Percentiles rank a stretch among this genome's conserved stretches.
phyloP scores from a whole-genome alignment of 2,797 vertebrate species.

The Petrocephalus schoutedeni region DNA sequence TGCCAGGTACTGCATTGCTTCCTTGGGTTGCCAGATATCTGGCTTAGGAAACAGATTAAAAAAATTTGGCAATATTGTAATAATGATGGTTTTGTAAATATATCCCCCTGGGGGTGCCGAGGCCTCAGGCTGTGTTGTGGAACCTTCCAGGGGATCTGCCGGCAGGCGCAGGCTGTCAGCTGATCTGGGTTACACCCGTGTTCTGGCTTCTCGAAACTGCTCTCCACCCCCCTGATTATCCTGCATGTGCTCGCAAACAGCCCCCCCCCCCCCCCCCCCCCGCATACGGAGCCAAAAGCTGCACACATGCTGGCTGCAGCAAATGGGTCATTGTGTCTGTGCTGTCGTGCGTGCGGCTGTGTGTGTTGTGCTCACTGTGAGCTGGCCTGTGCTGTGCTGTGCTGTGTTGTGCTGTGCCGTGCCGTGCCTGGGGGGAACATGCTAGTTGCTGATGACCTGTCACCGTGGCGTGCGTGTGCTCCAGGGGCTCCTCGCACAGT shows the following conservation, averaged over 20 bases:
- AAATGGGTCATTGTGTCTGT: neutral
- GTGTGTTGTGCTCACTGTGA: neutral
- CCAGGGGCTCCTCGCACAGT: neutral
- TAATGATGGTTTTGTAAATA: neutral
- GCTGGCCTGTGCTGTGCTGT: neutral
- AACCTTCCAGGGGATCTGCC: neutral
- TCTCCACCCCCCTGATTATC: neutral
- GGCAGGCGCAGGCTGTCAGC: neutral
- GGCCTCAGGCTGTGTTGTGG: neutral
- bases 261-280: neutral
- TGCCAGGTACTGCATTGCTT: neutral
- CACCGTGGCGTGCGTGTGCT: neutral
- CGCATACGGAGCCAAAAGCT: neutral
- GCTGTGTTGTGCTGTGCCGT: neutral
- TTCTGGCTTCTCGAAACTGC: neutral
- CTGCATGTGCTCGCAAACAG: neutral
- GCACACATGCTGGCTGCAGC: neutral
- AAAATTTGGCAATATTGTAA: neutral
- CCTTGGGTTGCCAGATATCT: neutral
- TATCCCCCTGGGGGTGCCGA: neutral
- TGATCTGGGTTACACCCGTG: neutral
- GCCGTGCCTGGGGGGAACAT: neutral
- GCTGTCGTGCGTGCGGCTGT: neutral
- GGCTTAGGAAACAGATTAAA: too few relatives aligned
- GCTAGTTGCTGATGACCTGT: neutral